phyloP scores from a whole-genome alignment of 2,113 vertebrate genomes.

The Carettochelys insculpta region DNA sequence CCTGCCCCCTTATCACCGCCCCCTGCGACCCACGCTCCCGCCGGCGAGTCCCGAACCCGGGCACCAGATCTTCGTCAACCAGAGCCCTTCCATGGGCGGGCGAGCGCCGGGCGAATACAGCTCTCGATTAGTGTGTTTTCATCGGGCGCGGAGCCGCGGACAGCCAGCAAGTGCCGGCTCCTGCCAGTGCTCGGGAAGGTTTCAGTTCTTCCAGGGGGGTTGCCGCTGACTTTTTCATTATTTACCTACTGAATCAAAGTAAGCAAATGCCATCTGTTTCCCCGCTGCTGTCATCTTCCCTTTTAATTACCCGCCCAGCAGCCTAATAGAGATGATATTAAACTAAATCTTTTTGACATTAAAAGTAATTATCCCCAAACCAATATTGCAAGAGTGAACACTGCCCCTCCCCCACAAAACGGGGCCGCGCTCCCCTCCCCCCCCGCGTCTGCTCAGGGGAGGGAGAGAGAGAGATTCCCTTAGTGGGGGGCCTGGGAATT shows the following conservation, averaged over 20 bases:
- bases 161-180: constrained; percentile 76
- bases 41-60: constrained; percentile 22
- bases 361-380: constrained; percentile 98
- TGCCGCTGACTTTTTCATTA: constrained; percentile 88
- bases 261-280: constrained; percentile 99
- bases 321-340: constrained; percentile 99
- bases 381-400: constrained; percentile 85
- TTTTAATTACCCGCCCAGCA: constrained; percentile 99
- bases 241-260: constrained; percentile 98
- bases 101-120: constrained; percentile 65
- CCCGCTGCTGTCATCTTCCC: constrained; percentile 93
- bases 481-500: constrained; percentile 3
- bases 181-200: constrained; percentile 78
- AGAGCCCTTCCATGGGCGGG: constrained; percentile 25
- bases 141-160: constrained; percentile 68
- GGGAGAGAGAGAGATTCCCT: constrained; percentile 10
- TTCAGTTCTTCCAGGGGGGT: constrained; percentile 77
- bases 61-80: constrained; percentile 59
- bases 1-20: no score
- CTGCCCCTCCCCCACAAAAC: constrained; percentile 54
- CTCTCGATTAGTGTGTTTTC: constrained; percentile 73
- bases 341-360: constrained; percentile 99
- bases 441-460: background rate
- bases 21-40: no score
- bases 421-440: constrained; percentile 5